Evolutionary conservation across 2,888 invertebrate species (phyloP), one percentile per base, ranked within the genome.

Genomic region (Platycheirus albimanus): DNA sequence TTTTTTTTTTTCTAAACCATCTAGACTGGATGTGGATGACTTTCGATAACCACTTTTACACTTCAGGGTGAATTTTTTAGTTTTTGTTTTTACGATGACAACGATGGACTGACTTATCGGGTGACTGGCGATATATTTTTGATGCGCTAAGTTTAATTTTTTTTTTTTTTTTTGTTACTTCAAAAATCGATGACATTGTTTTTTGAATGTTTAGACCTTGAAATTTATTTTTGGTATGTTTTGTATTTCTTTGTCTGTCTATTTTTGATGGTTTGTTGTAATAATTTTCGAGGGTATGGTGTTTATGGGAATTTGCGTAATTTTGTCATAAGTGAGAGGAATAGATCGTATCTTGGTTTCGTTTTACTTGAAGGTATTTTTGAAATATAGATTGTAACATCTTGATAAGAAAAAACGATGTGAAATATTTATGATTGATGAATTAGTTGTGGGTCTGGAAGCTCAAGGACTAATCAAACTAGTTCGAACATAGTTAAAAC

Each of bases 171-270:
- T 64, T 56, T 41, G 33, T 54, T n/a, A n/a, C n/a, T 75, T 75
- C 71, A 61, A 71, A 81, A 81, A 72, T 72, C 81, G 76, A 81
- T 81, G 71, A 77, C 81, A 81, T 81, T 77, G 81, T 75, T 75
- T 24, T 81, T 76, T 54, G 52, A 81, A 76, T 72, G 71, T 52
- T 76, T 67, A 24, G 63, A 81, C 81, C 81, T 76, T 81, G 81
- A 77, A 77, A 63, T 72, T 10, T 81, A 81, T 81, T 81, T 76
- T 72, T 49, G 67, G 54, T 64, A 58, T 49, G 45, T 58, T 63
- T n/a, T n/a, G n/a, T n/a, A n/a, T n/a, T n/a, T n/a, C 43, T 56
- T 74, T 20, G 61, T 19, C 30, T 43, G n/a, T 43, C 13, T n/a
- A n/a, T n/a, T n/a, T n/a, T n/a, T 61, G 30, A 8, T 33, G 5